Evolutionary conservation across 2,888 invertebrate species (phyloP), one percentile per base, ranked within the genome.

Genomic region (Actias luna): DNA sequence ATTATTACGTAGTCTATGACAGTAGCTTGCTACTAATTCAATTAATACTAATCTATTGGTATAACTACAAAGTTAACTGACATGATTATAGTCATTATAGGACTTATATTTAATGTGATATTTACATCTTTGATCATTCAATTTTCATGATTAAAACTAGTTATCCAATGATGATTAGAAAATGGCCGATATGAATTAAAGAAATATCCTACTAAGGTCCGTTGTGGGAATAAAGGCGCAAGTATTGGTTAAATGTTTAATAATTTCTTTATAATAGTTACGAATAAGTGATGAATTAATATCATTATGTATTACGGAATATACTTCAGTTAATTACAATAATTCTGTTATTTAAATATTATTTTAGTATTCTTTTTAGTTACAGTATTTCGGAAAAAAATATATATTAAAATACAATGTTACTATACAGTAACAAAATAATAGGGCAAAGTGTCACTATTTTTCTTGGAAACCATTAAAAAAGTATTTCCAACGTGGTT

Each of bases 1-100:
- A 16, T 31, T 42, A 42, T 39, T 57, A 42, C 58, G 18, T 22
- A 31, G 61, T 42, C 61, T n/a, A 35, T 42, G 57, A 58, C 22
- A 62, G 57, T 50, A 35, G 46, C 58, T 16, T 58, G 42, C 16
- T 55, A 29, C 0, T n/a, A 55, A 55, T 55, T 55, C 7, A 55
- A 29, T 55, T 46, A 22, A 22, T 22, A 46, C 22, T 46, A 46
- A 22, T 46, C 16, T 2, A 7, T 8, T 18, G 14, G 5, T 39
- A 16, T 39, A n/a, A n/a, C n/a, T n/a, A n/a, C n/a, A n/a, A n/a
- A n/a, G n/a, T n/a, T n/a, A n/a, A n/a, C n/a, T n/a, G n/a, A n/a
- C n/a, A n/a, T n/a, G n/a, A n/a, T n/a, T n/a, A n/a, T n/a, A n/a
- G n/a, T n/a, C n/a, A n/a, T n/a, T n/a, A n/a, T n/a, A n/a, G n/a